These are phyloP conservation scores for Hypomecis atomaria DNA, from an alignment of 2,888 invertebrate genomes.

Conservation along the genomic window DNA sequence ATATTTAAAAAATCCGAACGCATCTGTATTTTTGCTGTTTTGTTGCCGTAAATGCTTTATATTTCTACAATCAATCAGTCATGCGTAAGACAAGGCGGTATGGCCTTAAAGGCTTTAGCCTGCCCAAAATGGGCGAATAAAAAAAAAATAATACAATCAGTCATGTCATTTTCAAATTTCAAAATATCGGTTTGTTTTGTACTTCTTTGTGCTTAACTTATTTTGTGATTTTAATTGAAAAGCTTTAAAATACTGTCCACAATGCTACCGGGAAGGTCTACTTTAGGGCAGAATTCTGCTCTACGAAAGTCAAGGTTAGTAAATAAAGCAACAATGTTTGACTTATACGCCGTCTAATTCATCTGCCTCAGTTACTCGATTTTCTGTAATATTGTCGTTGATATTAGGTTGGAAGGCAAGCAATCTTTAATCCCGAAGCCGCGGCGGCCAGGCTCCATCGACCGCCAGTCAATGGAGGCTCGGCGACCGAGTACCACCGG, in stretches of 20 bases:
- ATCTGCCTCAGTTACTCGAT: background rate
- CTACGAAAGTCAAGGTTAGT: conserved; percentile 69
- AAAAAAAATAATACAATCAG: too few relatives aligned
- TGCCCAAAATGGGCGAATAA: too few relatives aligned
- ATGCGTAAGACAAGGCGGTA: too few relatives aligned
- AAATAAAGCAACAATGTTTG: background rate
- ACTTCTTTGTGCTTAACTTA: background rate
- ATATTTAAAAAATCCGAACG: too few relatives aligned
- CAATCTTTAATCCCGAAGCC: conserved; percentile 73
- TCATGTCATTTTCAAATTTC: background rate
- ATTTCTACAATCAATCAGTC: too few relatives aligned
- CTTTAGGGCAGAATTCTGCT: conserved; percentile 57
- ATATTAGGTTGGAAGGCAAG: conserved; percentile 57
- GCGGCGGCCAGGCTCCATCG: conserved; percentile 67
- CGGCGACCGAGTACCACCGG: conserved; percentile 65
- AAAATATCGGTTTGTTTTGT: background rate
- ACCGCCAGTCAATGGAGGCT: conserved; percentile 67
- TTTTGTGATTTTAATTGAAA: background rate
- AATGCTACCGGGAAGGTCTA: conserved; percentile 63
- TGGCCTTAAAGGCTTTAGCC: too few relatives aligned
- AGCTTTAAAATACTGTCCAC: background rate
- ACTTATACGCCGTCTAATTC: background rate
- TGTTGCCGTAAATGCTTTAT: background rate
- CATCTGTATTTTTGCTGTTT: too few relatives aligned
- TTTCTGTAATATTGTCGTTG: background rate